These are phyloP conservation scores for Arctocebus calabarensis DNA, from an alignment of 2,797 vertebrate genomes.

Conservation along the genomic window DNA sequence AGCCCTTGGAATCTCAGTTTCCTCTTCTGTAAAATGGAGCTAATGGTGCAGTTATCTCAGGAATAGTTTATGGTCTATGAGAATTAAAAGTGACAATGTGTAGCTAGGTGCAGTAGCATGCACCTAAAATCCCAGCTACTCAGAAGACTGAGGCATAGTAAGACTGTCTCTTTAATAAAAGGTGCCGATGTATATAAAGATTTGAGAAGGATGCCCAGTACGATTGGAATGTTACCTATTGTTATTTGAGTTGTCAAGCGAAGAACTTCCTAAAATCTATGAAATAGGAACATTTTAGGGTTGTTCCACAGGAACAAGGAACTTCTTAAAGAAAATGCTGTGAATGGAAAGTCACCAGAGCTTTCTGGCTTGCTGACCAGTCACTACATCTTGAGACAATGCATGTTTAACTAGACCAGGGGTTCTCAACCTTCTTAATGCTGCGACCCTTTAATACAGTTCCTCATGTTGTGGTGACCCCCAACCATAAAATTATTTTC, in stretches of 20 bases:
- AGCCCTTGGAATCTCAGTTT: conserved; percentile 5
- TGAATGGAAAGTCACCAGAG: neutral
- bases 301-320: neutral
- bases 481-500: too few species aligned
- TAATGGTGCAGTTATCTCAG: neutral
- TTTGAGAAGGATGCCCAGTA: neutral
- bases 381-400: neutral
- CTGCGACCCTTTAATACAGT: too few species aligned
- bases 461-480: too few species aligned
- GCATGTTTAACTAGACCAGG: neutral
- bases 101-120: neutral
- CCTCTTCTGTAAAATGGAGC: conserved; percentile 20
- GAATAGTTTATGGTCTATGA: neutral
- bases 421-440: too few species aligned
- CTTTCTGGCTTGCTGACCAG: neutral
- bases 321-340: neutral
- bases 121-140: neutral
- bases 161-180: neutral
- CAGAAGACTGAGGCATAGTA: neutral
- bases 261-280: neutral
- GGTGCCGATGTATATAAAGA: neutral
- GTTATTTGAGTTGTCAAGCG: neutral
- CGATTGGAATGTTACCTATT: neutral
- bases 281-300: neutral
- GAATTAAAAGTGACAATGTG: neutral